Base-by-base conservation (phyloP, 2,888 invertebrate species). In the Myopa tessellatipennis region DNA sequence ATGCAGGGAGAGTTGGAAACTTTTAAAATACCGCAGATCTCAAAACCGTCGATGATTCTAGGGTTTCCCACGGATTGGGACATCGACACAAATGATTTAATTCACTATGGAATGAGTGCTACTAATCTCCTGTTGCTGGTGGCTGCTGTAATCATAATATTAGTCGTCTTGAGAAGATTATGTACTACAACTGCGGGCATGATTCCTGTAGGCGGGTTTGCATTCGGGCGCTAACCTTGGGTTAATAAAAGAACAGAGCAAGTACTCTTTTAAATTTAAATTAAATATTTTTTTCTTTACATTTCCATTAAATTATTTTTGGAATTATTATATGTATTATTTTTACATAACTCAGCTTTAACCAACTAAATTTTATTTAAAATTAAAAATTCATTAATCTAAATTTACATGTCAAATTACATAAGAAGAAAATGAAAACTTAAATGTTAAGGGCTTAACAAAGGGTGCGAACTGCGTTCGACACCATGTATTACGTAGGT, bases 1-100 rank as follows among this genome's bases (percentile, higher is more conserved):
- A 58, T 58, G n/a, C 58, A 12, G 18, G 58, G 58, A 58, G 58
- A 58, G 16, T 58, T 58, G n/a, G 58, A 58, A 58, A 58, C 58
- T 18, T 58, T 58, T 58, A 58, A 16, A 58, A 58, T 58, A 58
- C 58, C 58, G 58, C 58, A 58, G 58, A 58, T 58, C 18, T 5
- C 58, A 58, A 58, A 18, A 18, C 58, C 58, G 18, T 3, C 16
- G 58, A 58, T n/a, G 58, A 58, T 58, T n/a, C 7, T 58, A 5
- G 52, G 52, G 26, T 26, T 26, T 26, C 26, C 26, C 26, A 26
- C 26, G 26, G 26, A 26, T 26, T 26, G 26, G 26, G 52, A 1
- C 14, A 52, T 52, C 52, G 52, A 52, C 58, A 10, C 12, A n/a
- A 16, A 58, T 18, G 58, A 58, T 18, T 6, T 58, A 12, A 16